These are phyloP conservation scores for Leptinotarsa rubiginosa DNA, from an alignment of 2,888 invertebrate genomes.

Conservation along the genomic window DNA sequence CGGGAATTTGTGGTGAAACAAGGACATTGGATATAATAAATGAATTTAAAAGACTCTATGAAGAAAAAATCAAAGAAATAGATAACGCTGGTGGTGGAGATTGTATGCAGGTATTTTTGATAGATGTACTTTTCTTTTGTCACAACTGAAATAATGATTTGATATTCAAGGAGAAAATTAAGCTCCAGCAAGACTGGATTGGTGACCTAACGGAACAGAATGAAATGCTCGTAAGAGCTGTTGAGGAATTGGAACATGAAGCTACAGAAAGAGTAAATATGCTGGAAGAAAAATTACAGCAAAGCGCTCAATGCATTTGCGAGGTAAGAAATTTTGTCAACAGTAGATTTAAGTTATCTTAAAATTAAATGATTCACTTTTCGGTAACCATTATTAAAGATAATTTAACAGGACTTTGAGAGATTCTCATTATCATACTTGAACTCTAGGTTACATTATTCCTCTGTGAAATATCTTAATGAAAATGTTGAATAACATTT, in stretches of 20 bases:
- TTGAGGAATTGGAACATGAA: slow-evolving; percentile 77
- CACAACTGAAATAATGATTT: background rate
- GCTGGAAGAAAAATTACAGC: slow-evolving; percentile 69
- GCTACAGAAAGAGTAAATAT: slow-evolving; percentile 71
- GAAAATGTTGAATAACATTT: too few species aligned
- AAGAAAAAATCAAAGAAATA: slow-evolving; percentile 71
- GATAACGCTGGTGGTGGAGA: slow-evolving; percentile 68
- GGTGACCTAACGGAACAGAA: slow-evolving; percentile 77
- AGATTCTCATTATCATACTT: too few species aligned
- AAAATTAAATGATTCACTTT: too few species aligned
- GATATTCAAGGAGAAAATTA: slow-evolving; percentile 72
- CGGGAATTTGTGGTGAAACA: slow-evolving; percentile 59
- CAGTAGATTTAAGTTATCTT: too few species aligned
- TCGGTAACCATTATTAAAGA: too few species aligned
- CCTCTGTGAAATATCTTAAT: too few species aligned
- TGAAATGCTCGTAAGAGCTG: slow-evolving; percentile 73
- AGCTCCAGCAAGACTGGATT: slow-evolving; percentile 75
- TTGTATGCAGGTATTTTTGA: slow-evolving; percentile 54
- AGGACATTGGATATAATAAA: slow-evolving; percentile 70
- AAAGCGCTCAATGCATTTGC: slow-evolving; percentile 64
- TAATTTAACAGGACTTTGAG: too few species aligned
- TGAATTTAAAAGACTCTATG: slow-evolving; percentile 72
- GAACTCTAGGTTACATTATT: too few species aligned
- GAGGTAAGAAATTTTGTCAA: slow-evolving; percentile 55
- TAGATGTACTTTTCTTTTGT: background rate